These are phyloP conservation scores for Oscarella lobularis DNA, from an alignment of 37 sponge, comb jelly and placozoan genomes.

Conservation along the genomic window DNA sequence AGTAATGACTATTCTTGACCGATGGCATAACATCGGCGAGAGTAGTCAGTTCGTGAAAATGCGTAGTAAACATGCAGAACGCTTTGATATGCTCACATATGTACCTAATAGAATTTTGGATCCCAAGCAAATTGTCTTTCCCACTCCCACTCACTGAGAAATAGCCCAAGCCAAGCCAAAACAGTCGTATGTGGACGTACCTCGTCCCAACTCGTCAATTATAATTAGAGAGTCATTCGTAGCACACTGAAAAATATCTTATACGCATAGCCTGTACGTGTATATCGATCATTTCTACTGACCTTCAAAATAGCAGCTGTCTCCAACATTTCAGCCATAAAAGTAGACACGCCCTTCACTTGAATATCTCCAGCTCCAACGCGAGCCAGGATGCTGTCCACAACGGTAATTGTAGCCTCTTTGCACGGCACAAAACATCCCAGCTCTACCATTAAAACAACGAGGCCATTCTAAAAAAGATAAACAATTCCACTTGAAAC, in stretches of 20 bases:
- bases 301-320: constrained; percentile 81
- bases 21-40: constrained; percentile 63
- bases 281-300: too few species aligned
- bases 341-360: constrained; percentile 90
- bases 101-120: constrained; percentile 30
- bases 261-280: too few species aligned
- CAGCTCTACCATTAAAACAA: constrained; percentile 86
- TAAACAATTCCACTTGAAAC: not conserved
- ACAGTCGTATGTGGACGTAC: constrained; percentile 98
- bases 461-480: constrained; percentile 51
- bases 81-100: constrained; percentile 52
- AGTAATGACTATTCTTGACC: constrained; percentile 78
- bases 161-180: constrained; percentile 99
- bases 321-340: constrained; percentile 99
- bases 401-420: constrained; percentile 53
- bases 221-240: constrained; percentile 78
- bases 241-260: constrained; percentile 37
- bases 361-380: constrained; percentile 96
- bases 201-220: constrained; percentile 95
- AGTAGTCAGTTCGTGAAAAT: constrained; percentile 94
- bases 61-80: constrained; percentile 93
- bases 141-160: constrained; percentile 57
- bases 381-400: constrained; percentile 75
- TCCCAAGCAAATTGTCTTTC: too few species aligned
- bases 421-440: constrained; percentile 93